These are phyloP conservation scores for Eupithecia dodoneata DNA, from an alignment of 2,888 invertebrate species.

Conservation along the genomic window DNA sequence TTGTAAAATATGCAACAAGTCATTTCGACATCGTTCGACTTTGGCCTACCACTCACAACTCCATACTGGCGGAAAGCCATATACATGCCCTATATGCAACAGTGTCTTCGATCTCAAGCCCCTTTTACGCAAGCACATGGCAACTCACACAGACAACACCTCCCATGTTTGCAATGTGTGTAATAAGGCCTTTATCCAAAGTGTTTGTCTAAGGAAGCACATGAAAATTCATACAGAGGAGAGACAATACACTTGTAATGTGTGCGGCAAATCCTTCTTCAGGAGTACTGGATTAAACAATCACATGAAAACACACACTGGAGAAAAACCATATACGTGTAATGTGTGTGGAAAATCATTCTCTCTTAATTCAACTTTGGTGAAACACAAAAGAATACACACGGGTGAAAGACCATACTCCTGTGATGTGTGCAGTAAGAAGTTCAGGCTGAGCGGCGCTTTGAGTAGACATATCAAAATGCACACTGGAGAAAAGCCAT, in stretches of 20 bases:
- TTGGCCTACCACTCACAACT: conserved; percentile 23
- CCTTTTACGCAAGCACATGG: conserved; percentile 23
- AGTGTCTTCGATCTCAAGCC: conserved; percentile 24
- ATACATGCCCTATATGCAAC: conserved; percentile 25
- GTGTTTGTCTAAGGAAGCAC: conserved; percentile 30
- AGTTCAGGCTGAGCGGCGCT: conserved; percentile 23
- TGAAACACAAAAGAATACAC: conserved; percentile 28
- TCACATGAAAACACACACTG: conserved; percentile 26
- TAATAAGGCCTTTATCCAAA: conserved; percentile 30
- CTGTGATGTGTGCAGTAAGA: conserved; percentile 24
- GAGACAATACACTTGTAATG: conserved; percentile 18
- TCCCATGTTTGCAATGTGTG: conserved; percentile 33
- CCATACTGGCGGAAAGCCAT: conserved; percentile 20
- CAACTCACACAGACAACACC: conserved; percentile 29
- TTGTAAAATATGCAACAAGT: conserved; percentile 21
- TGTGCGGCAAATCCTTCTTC: conserved; percentile 26
- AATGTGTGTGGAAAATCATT: conserved; percentile 21
- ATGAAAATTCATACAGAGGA: conserved; percentile 27
- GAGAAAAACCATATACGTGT: conserved; percentile 29
- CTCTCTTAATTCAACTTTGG: conserved; percentile 13
- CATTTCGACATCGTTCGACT: conserved; percentile 24
- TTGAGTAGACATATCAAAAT: conserved; percentile 26
- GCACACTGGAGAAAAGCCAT: conserved; percentile 32
- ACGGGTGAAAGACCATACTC: conserved; percentile 26
- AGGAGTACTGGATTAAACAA: conserved; percentile 20